These are phyloP conservation scores for Cydia splendana DNA, from an alignment of 1,140 invertebrate genomes.

Conservation along the genomic window DNA sequence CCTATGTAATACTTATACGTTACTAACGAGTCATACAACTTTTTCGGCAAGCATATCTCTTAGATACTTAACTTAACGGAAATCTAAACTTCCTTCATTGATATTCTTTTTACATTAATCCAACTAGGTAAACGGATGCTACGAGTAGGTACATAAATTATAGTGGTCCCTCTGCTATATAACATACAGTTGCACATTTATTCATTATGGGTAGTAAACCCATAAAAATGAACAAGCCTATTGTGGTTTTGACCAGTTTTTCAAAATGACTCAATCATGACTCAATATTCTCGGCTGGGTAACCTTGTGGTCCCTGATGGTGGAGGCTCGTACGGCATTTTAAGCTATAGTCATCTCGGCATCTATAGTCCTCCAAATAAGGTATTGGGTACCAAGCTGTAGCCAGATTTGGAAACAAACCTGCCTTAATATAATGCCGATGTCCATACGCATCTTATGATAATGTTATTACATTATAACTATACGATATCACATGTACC, in stretches of 20 bases:
- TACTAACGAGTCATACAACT: not conserved
- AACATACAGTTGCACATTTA: not conserved
- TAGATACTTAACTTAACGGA: conserved; percentile 15
- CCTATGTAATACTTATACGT: too few species aligned
- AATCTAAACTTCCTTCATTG: not conserved
- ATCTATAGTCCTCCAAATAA: conserved; percentile 13
- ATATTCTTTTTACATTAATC: not conserved
- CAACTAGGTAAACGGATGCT: not conserved
- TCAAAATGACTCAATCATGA: conserved; percentile 5
- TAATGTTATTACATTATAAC: conserved; percentile 1
- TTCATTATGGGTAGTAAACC: not conserved
- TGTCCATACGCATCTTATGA: not conserved
- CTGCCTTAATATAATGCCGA: conserved; percentile 7
- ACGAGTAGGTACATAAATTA: not conserved
- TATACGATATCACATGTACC: not conserved
- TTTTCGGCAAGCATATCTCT: not conserved
- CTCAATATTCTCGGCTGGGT: conserved; percentile 2
- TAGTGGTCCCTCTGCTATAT: not conserved
- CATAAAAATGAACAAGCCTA: not conserved
- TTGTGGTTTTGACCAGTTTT: conserved; percentile 6
- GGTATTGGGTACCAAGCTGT: not conserved
- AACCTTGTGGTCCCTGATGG: not conserved
- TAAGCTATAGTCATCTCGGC: not conserved
- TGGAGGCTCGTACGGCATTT: not conserved
- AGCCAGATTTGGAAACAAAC: conserved; percentile 17